phyloP scores from a whole-genome alignment of 2,797 vertebrate species.

The Siniperca scherzeri region DNA sequence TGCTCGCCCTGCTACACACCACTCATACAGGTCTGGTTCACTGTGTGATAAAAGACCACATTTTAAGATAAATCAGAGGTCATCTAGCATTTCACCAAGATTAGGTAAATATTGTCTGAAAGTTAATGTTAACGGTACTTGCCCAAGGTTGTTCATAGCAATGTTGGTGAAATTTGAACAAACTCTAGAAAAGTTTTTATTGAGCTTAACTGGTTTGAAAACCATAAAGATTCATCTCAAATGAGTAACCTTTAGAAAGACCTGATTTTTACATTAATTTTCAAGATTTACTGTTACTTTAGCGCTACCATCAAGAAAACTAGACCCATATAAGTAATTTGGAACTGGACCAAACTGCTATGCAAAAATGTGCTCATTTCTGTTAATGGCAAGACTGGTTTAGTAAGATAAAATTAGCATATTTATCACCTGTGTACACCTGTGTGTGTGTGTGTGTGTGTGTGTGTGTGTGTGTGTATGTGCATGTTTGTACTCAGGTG shows the following conservation, averaged over 20 bases:
- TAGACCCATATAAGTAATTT: background rate
- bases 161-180: background rate
- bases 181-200: background rate
- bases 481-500: constrained; percentile 79
- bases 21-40: constrained; percentile 85
- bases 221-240: background rate
- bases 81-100: background rate
- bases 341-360: no score
- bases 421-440: background rate
- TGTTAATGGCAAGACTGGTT: background rate
- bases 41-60: background rate
- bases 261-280: background rate
- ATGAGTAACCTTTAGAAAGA: no score
- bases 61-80: background rate
- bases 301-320: background rate
- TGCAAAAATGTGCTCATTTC: background rate
- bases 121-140: background rate
- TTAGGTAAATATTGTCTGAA: background rate
- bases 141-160: background rate
- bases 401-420: background rate
- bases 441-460: background rate
- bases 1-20: constrained; percentile 90
- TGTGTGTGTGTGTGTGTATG: background rate
- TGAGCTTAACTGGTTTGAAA: background rate
- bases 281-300: background rate